Base-by-base conservation (phyloP, 1,140 invertebrate genomes). In the Neodiprion fabricii region DNA sequence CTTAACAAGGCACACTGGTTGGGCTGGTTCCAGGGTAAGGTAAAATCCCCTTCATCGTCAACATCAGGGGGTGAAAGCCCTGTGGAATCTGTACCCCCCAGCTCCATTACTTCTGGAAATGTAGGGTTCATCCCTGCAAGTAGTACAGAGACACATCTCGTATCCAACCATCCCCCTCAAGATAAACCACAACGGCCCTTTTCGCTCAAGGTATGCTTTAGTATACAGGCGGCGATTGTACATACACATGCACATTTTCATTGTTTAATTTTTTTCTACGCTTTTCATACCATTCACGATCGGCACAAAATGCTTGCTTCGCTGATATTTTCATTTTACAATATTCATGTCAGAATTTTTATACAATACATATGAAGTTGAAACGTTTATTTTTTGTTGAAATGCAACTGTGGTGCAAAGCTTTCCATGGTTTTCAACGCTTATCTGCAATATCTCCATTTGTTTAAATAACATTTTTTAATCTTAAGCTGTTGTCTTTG, bases 1-100 rank as follows among this genome's bases (percentile, higher is more conserved):
- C 81, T 79, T 88, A 88, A 88, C 86, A 86, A 82, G 81, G 86
- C 85, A 86, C 86, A 84, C 82, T 87, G 87, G 82, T 88, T 89
- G 87, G 87, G 88, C 83, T 89, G 87, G 89, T 91, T 91, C 85
- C 90, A 92, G 91, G 91, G 91, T 88, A 91, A 91, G 90, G 89
- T 91, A 87, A 93, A 92, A 86, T 90, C 91, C 80, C 90, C 91
- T 77, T 90, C 88, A 80, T 90, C 90, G 75, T 87, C 87, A 77
- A 86, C 87, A 74, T 87, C 87, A 74, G 87, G 87, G 78, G 87
- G 87, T 81, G 87, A 87, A 81, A 88, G 90, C 88, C 87, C 89
- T 75, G 88, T 84, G 82, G 89, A 89, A 79, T 86, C 87, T 78
- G 87, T 86, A 83, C 85, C 86, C 78, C 85, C 85, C 78, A 89